phyloP scores from a whole-genome alignment of 2,797 vertebrate species.

The Eurystomus glaucurus region DNA sequence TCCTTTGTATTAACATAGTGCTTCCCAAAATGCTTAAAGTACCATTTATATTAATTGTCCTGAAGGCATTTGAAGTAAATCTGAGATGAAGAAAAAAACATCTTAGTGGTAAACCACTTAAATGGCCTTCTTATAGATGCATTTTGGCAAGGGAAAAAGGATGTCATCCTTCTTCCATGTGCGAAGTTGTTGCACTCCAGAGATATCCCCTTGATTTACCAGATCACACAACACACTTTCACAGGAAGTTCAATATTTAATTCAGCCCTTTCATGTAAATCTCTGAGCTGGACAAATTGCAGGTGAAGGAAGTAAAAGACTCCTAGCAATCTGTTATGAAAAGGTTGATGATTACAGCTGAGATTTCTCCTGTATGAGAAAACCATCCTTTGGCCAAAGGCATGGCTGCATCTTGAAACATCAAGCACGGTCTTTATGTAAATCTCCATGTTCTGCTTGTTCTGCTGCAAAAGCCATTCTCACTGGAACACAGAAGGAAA shows the following conservation, averaged over 20 bases:
- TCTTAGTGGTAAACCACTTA: not conserved
- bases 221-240: not conserved
- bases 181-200: not conserved
- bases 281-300: conserved; percentile 13
- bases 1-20: not conserved
- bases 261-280: conserved; percentile 11
- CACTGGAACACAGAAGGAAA: conserved; percentile 79
- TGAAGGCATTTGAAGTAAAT: not conserved
- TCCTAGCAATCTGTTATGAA: conserved; percentile 35
- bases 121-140: not conserved
- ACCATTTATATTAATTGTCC: not conserved
- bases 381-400: not conserved
- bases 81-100: not conserved
- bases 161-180: not conserved
- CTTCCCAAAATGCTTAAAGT: not conserved
- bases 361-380: conserved; percentile 56
- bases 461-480: conserved; percentile 72
- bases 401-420: conserved; percentile 75
- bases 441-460: conserved; percentile 74
- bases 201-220: not conserved
- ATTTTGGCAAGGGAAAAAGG: not conserved
- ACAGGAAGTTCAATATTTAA: not conserved
- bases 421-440: conserved; percentile 72
- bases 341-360: conserved; percentile 41
- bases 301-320: conserved; percentile 36